phyloP scores from a whole-genome alignment of 2,888 invertebrate species.

The Neoitamus cyanurus region DNA sequence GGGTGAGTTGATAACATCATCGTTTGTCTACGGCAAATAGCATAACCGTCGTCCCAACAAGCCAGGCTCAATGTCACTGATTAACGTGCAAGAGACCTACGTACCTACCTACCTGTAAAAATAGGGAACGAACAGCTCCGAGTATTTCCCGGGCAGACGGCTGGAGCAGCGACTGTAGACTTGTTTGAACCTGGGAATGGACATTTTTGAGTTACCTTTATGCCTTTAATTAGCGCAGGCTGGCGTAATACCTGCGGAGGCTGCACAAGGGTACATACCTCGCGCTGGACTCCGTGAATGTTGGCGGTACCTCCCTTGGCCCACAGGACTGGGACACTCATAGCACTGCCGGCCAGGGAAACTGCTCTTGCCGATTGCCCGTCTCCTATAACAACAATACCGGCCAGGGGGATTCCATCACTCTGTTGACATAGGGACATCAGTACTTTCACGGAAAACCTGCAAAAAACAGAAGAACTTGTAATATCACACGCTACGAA shows the following conservation, averaged over 20 bases:
- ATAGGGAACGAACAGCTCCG: conserved; percentile 57
- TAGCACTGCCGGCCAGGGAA: conserved; percentile 57
- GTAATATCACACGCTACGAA: neutral
- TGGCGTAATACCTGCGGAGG: neutral
- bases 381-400: conserved; percentile 58
- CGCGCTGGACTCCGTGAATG: conserved; percentile 56
- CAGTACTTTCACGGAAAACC: conserved; percentile 58
- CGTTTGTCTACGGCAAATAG: neutral
- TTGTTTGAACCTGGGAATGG: conserved; percentile 52
- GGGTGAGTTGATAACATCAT: neutral
- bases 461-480: conserved; percentile 38
- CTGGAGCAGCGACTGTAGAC: conserved; percentile 57
- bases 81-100: neutral
- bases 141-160: conserved; percentile 58
- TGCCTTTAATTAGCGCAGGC: neutral
- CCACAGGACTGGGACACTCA: conserved; percentile 58
- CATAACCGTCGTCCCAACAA: neutral
- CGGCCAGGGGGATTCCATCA: conserved; percentile 57
- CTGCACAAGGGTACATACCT: conserved; percentile 53
- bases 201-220: neutral
- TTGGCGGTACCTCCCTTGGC: conserved; percentile 58
- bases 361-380: conserved; percentile 58
- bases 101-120: conserved; percentile 56
- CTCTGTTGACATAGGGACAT: conserved; percentile 57
- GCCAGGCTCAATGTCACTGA: neutral